Base-by-base conservation (phyloP, 2,888 invertebrate species). In the Agrotis exclamationis region DNA sequence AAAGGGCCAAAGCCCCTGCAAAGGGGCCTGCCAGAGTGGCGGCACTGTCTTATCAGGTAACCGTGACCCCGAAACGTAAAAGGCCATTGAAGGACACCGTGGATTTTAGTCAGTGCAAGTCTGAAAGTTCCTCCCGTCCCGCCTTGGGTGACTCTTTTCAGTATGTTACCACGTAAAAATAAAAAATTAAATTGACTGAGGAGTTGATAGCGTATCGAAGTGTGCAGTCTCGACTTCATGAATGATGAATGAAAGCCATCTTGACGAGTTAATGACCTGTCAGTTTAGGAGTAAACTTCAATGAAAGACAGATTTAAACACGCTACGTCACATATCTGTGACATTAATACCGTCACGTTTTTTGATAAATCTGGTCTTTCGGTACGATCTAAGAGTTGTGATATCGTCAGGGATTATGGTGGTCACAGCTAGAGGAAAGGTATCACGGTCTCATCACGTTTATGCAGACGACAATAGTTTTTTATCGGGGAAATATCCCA, bases 361-460 rank as follows among this genome's bases (percentile, higher is more conserved):
- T 87, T 77, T 91, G 93, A 93, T 90, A 93, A 93, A 94, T 94
- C 93, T 89, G 91, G 89, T 87, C 87, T 88, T 90, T 89, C 94
- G 93, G 93, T 83, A 71, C 86, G 89, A 91, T 94, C 90, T 88
- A 75, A 92, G 75, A 85, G 79, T 73, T 77, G 47, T 80, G 83
- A 78, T 88, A 88, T 87, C 84, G 47, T 50, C 56, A 50, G 63
- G 86, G 90, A 90, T 92, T 89, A 91, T 58, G 44, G 74, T 83
- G 80, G 82, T 86, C 88, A 84, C 88, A 84, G 87, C 88, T 85
- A 48, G 45, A 69, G 44, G 74, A 76, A 75, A 72, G 67, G 70
- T 79, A 80, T 72, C 63, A 67, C 9, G 44, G 14, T n/a, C 59
- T 77, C 68, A 71, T 83, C 76, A 85, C 44, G 44, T n/a, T 48